Evolutionary conservation across 2,888 invertebrate species (phyloP).

Genomic region (Onthophagus sagittarius): DNA sequence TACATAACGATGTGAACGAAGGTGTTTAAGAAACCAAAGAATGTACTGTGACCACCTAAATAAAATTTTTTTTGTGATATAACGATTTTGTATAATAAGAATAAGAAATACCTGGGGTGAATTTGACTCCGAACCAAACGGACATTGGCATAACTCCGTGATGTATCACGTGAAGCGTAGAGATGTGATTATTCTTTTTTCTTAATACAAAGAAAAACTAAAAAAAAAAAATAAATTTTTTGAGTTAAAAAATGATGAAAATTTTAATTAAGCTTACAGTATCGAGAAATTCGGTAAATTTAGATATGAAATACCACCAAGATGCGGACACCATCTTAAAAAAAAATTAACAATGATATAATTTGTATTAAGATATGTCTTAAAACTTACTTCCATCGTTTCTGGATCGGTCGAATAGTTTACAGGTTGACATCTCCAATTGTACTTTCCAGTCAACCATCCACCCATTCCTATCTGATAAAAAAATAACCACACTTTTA

Average conservation of each 20-base stretch:
- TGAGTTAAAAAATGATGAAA: neutral
- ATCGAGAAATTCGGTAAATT: constrained; percentile 94
- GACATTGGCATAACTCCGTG: constrained; percentile 97
- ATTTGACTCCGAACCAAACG: constrained; percentile 96
- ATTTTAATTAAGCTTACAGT: constrained; percentile 68
- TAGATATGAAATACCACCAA: constrained; percentile 96
- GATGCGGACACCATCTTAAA: constrained; percentile 88
- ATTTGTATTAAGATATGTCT: neutral
- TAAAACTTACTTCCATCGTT: constrained; percentile 80
- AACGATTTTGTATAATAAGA: neutral
- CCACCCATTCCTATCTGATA: constrained; percentile 86
- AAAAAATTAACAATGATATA: constrained; percentile 24
- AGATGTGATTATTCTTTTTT: constrained; percentile 92
- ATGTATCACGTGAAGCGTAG: constrained; percentile 91
- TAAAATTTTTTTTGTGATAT: constrained; percentile 20
- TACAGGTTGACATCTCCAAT: constrained; percentile 93
- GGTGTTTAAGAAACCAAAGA: constrained; percentile 91
- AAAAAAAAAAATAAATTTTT: constrained; percentile 35
- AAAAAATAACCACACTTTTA: constrained; percentile 26
- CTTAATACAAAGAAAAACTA: constrained; percentile 92
- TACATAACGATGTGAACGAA: constrained; percentile 98
- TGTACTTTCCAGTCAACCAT: constrained; percentile 94
- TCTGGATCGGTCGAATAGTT: constrained; percentile 89
- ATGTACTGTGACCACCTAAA: constrained; percentile 89
- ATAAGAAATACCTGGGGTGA: constrained; percentile 70